Percentiles rank a stretch among this genome's conserved stretches.
These are phyloP conservation scores for Amblyopsis rosae DNA, from an alignment of 2,113 vertebrate genomes.

Conservation along the genomic window DNA sequence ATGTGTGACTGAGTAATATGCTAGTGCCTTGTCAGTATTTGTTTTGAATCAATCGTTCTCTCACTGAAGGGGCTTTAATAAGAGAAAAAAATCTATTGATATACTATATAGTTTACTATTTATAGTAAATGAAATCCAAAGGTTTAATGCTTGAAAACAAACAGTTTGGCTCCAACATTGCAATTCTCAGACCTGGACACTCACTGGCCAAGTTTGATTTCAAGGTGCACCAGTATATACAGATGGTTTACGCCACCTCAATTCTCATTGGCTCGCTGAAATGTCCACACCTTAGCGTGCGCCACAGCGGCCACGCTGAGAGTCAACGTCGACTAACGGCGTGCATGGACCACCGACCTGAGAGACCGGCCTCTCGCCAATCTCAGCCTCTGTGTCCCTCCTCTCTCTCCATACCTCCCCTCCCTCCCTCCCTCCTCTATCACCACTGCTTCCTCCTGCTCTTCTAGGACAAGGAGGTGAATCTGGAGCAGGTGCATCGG, in stretches of 20 bases:
- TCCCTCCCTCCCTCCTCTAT: background rate
- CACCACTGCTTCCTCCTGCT: slow-evolving; percentile 21
- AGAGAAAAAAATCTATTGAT: too few relatives aligned
- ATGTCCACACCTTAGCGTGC: slow-evolving; percentile 11
- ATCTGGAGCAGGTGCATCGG: slow-evolving; percentile 95
- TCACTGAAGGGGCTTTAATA: background rate
- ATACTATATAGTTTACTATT: too few relatives aligned
- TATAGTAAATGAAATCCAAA: too few relatives aligned
- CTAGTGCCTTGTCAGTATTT: background rate
- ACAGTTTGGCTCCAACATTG: slow-evolving; percentile 43
- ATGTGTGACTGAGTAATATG: slow-evolving; percentile 23
- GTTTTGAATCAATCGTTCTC: background rate
- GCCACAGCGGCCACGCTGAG: slow-evolving; percentile 10
- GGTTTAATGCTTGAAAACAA: slow-evolving; percentile 20
- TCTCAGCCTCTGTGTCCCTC: slow-evolving; percentile 77
- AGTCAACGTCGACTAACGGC: slow-evolving; percentile 6
- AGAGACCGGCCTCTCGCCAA: slow-evolving; percentile 60
- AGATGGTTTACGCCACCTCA: slow-evolving; percentile 39
- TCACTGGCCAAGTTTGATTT: slow-evolving; percentile 79
- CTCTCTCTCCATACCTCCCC: slow-evolving; percentile 23
- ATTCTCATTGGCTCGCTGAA: slow-evolving; percentile 35
- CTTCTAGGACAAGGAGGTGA: slow-evolving; percentile 95
- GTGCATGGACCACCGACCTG: slow-evolving; percentile 55
- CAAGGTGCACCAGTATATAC: slow-evolving; percentile 62
- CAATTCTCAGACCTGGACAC: slow-evolving; percentile 25